A percentile compares a stretch with the other conserved stretches of the same genome.
phyloP scores from a whole-genome alignment of 2,113 vertebrate species.

The Lanius ludovicianus region DNA sequence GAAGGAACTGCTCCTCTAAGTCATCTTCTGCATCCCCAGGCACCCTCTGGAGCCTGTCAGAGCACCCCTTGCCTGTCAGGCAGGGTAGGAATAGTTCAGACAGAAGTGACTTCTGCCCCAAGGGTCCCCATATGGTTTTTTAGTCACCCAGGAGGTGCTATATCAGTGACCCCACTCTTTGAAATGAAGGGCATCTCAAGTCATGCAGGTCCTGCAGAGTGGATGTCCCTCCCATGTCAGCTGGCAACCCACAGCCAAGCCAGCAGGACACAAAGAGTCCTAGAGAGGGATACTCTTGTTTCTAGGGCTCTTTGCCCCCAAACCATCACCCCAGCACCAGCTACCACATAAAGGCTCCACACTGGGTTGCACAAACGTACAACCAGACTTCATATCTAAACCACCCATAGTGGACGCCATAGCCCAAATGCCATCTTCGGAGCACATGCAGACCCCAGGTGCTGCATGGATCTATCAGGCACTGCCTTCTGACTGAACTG shows the following conservation, averaged over 20 bases:
- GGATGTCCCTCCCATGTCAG: neutral
- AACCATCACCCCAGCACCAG: neutral
- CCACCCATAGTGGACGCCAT: fast-evolving
- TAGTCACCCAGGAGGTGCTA: neutral
- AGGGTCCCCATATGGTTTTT: neutral
- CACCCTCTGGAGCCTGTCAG: neutral
- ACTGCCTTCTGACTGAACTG: neutral
- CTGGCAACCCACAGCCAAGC: neutral
- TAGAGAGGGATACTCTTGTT: neutral
- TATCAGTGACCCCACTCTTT: neutral
- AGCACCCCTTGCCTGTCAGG: neutral
- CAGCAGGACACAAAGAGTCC: neutral
- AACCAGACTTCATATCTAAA: neutral
- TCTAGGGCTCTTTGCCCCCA: neutral
- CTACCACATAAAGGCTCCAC: neutral
- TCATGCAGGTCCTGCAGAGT: neutral
- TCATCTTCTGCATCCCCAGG: neutral
- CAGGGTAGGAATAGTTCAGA: neutral
- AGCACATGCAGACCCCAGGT: neutral
- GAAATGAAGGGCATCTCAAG: neutral
- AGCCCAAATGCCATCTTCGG: neutral
- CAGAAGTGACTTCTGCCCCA: neutral
- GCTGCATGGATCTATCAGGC: neutral
- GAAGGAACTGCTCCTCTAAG: neutral
- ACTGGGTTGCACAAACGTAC: neutral